A percentile compares a stretch with the other conserved stretches of the same genome.
phyloP scores from a whole-genome alignment of 2,113 vertebrate genomes.

The Orientallactaga bullata region DNA sequence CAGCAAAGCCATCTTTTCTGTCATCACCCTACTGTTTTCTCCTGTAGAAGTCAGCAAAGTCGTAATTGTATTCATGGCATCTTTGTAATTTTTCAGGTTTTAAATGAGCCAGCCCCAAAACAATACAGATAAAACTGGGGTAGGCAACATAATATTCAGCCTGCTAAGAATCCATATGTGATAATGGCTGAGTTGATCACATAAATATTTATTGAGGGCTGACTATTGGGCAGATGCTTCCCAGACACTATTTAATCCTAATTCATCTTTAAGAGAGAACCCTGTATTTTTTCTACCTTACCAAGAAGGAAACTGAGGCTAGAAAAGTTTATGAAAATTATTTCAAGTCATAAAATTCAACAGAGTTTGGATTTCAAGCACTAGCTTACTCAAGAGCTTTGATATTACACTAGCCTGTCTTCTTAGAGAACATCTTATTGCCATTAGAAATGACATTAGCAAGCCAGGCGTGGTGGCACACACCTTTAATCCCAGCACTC shows the following conservation, averaged over 20 bases:
- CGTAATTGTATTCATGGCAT: slow-evolving; percentile 76
- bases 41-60: slow-evolving; percentile 33
- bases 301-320: slow-evolving; percentile 11
- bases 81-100: slow-evolving; percentile 62
- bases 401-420: neutral
- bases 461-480: no score
- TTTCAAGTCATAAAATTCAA: neutral
- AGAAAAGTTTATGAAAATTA: neutral
- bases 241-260: neutral
- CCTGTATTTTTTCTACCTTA: neutral
- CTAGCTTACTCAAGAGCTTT: neutral
- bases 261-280: neutral
- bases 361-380: neutral
- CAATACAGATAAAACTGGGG: slow-evolving; percentile 46
- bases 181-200: neutral
- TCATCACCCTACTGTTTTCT: slow-evolving; percentile 22
- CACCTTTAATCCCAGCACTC: no score
- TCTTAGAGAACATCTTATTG: slow-evolving; percentile 70
- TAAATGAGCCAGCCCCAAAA: slow-evolving; percentile 71
- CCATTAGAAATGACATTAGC: slow-evolving; percentile 23
- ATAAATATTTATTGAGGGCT: neutral
- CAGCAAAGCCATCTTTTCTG: slow-evolving; percentile 48
- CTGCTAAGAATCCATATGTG: slow-evolving; percentile 49
- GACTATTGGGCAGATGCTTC: neutral
- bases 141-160: slow-evolving; percentile 57